phyloP scores from a whole-genome alignment of 2,797 vertebrate genomes.

The Arrhamphus sclerolepis region DNA sequence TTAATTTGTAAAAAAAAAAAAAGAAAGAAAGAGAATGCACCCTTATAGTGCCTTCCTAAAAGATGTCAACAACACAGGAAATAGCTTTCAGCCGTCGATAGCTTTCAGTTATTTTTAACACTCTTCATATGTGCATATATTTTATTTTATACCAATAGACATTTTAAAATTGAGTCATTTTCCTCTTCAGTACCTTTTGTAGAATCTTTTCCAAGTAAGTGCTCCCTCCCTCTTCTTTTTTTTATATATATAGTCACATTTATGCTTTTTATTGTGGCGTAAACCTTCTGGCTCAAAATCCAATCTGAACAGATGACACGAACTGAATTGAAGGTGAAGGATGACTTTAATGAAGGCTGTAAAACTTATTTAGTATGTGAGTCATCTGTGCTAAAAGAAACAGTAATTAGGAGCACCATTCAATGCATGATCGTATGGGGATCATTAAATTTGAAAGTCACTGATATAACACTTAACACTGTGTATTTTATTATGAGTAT shows the following conservation, averaged over 20 bases:
- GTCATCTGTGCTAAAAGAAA: background rate
- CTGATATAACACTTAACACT: too few relatives aligned
- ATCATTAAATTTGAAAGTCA: too few relatives aligned
- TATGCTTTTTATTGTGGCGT: background rate
- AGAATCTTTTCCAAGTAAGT: background rate
- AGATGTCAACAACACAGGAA: background rate
- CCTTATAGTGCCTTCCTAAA: background rate
- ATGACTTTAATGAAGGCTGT: background rate
- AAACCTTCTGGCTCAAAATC: background rate
- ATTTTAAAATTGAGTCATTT: background rate
- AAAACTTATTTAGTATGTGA: background rate
- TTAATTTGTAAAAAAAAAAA: conserved; percentile 51
- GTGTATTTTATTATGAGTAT: too few relatives aligned
- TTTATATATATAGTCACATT: background rate
- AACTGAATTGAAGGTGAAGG: conserved; percentile 1
- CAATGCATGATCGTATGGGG: too few relatives aligned
- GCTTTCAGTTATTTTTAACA: conserved; percentile 6
- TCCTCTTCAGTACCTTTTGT: background rate
- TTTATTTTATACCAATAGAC: too few relatives aligned
- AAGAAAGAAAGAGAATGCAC: conserved; percentile 20
- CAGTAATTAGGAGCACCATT: background rate
- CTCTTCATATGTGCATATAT: background rate
- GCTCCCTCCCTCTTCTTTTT: background rate
- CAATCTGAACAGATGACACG: background rate
- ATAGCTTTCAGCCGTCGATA: too few relatives aligned